phyloP scores from a whole-genome alignment of 2,797 vertebrate genomes.

The Tadarida brasiliensis region DNA sequence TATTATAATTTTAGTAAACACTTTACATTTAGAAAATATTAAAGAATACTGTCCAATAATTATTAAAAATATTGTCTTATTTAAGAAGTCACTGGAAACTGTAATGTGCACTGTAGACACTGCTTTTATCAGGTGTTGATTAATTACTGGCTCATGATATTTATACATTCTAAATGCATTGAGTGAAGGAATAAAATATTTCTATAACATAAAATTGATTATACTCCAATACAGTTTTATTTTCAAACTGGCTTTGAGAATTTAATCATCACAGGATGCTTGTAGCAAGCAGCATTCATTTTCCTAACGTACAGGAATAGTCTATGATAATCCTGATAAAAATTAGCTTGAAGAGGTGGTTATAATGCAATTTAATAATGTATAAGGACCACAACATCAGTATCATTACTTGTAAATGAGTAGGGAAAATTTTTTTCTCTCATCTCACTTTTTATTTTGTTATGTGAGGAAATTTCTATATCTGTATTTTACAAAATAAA shows the following conservation, averaged over 20 bases:
- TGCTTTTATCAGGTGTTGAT: not conserved
- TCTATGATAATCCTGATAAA: not conserved
- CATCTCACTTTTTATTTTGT: not conserved
- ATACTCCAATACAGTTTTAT: not conserved
- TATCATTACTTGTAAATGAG: not conserved
- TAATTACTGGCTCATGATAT: not conserved
- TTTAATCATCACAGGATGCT: not conserved
- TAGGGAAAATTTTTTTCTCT: not conserved
- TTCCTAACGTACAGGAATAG: not conserved
- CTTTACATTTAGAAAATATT: not conserved
- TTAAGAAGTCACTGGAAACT: not conserved
- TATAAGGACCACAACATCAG: not conserved
- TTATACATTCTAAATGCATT: not conserved
- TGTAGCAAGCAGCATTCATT: not conserved
- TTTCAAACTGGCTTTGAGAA: not conserved
- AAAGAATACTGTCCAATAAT: not conserved
- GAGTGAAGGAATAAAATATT: not conserved
- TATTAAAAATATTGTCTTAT: not conserved
- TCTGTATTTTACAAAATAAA: conserved; percentile 39
- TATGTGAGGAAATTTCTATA: not conserved
- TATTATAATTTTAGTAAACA: not conserved
- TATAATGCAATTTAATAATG: not conserved
- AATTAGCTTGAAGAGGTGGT: not conserved
- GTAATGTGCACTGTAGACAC: not conserved
- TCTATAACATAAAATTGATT: not conserved